These are phyloP conservation scores for Bellardia bayeri DNA, from an alignment of 2,888 invertebrate species.

Conservation along the genomic window DNA sequence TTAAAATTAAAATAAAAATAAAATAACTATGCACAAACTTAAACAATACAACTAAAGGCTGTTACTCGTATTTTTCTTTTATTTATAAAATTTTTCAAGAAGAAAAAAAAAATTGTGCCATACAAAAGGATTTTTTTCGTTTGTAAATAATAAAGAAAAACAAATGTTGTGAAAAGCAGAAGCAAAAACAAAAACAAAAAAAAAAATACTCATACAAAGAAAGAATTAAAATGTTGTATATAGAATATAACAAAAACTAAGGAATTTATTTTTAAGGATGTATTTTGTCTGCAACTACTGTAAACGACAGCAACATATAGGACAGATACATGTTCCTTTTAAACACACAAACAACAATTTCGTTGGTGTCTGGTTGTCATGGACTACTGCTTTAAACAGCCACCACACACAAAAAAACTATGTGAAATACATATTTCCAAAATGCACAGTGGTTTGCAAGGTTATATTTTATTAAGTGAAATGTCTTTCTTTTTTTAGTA, in stretches of 20 bases:
- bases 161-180: neutral
- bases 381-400: neutral
- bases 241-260: neutral
- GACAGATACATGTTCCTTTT: neutral
- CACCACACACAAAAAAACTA: neutral
- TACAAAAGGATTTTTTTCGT: conserved; percentile 16
- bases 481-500: neutral
- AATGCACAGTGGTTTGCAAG: neutral
- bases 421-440: neutral
- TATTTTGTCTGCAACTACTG: conserved; percentile 10
- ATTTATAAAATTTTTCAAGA: conserved; percentile 8
- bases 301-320: neutral
- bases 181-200: neutral
- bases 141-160: conserved; percentile 2
- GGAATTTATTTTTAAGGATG: conserved; percentile 17
- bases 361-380: conserved; percentile 18
- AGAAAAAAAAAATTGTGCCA: neutral
- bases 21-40: conserved; percentile 13
- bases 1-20: conserved; percentile 29
- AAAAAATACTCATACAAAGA: neutral
- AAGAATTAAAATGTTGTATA: conserved; percentile 6
- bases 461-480: neutral
- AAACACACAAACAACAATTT: neutral
- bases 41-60: conserved; percentile 28
- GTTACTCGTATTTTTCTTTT: neutral